Evolutionary conservation across 1,140 invertebrate genomes (phyloP), one percentile per base, ranked within the genome.

Genomic region (Leptopilina boulardi): DNA sequence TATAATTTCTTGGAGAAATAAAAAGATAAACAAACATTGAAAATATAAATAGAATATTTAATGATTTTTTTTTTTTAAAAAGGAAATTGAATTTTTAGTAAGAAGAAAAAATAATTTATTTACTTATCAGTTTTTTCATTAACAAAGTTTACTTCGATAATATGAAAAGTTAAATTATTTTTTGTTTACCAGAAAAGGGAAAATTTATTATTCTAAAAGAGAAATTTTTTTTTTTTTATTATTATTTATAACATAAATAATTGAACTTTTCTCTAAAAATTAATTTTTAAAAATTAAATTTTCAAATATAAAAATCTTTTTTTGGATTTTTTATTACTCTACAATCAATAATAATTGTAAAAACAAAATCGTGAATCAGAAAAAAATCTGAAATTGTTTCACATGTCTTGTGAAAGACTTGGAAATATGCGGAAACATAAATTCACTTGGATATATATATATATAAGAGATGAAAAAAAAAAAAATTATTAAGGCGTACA

Each of bases 401-500:
- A 47, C 42, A 47, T 47, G 42, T 47, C 42, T n/a, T 47, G 42
- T 56, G 3, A 2, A 21, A 56, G 13, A 56, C 51, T 21, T 6
- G n/a, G 5, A 21, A 56, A 23, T 59, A 59, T 23, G 19, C 26
- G 23, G 13, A n/a, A 66, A 30, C 13, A n/a, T 13, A 66, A 66
- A 66, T 66, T 34, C 21, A n/a, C 13, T 38, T 38, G 34, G 34
- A 38, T 38, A 38, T n/a, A n/a, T n/a, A n/a, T n/a, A n/a, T n/a
- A n/a, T n/a, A n/a, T n/a, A n/a, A n/a, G n/a, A n/a, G n/a, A n/a
- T n/a, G n/a, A n/a, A 34, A 26, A 30, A 23, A 5, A 15, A 23
- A 66, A 66, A 30, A 34, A 34, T 30, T 23, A 66, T 66, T 66
- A 66, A 66, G n/a, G 13, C 59, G 21, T 26, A 66, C 23, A 66